Evolutionary conservation across 2,797 vertebrate genomes (phyloP), one percentile per base, ranked within the genome.

Genomic region (Mico argentatus): DNA sequence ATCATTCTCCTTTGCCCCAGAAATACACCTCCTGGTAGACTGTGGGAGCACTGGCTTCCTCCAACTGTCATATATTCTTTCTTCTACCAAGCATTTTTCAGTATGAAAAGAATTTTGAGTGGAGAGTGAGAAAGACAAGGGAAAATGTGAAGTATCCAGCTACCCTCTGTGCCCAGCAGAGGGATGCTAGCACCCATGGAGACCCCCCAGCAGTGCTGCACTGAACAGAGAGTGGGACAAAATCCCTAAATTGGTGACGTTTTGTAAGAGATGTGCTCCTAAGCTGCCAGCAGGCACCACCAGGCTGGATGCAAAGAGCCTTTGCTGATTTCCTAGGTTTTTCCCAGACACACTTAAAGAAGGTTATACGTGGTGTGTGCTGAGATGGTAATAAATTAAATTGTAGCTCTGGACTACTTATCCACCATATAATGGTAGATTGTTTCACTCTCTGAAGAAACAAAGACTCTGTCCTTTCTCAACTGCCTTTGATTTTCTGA

Each of bases 331-430:
- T 85, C 92, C 96, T 52, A 72, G 87, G 55, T 44, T 88, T 85
- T 93, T 73, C 59, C 39, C 84, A 94, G 84, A 70, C 70, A 61
- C 87, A 39, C 67, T 86, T 84, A n/a, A 57, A 91, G 86, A 84
- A 92, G 77, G 83, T 76, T 44, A 39, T 7, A 39, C n/a, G 75
- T 26, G 82, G 77, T 88, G 73, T n/a, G 75, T 90, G 85, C 87
- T 76, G 81, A 93, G 77, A 76, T 10, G 55, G 61, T 64, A 86
- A 86, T 83, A 85, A 61, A 95, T 92, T 89, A 86, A 89, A 93
- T 72, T 72, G 50, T 17, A 75, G 67, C 80, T 48, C 44, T 5
- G 44, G 88, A 88, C 81, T 52, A 6, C 17, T 72, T 83, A 57
- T 90, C 97, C 72, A 26, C 59, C 36, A 15, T 50, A 82, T n/a